phyloP scores from a whole-genome alignment of 2,797 vertebrate species.

The Syncerus caffer region DNA sequence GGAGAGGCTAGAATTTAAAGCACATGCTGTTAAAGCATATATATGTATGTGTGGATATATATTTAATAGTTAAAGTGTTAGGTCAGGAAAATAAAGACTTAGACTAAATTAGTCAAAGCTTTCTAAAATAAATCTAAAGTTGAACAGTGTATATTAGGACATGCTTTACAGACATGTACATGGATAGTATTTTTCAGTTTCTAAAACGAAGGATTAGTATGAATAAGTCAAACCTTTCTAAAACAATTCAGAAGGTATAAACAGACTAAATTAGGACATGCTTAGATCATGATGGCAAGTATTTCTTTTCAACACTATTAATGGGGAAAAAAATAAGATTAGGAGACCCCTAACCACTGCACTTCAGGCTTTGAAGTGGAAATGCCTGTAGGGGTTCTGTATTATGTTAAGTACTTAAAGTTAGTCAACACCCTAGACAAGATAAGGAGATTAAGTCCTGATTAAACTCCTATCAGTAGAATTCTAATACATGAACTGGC shows the following conservation, averaged over 20 bases:
- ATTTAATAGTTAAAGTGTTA: background rate
- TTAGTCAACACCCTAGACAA: conserved; percentile 84
- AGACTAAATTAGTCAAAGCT: background rate
- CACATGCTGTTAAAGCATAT: background rate
- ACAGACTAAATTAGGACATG: conserved; percentile 40
- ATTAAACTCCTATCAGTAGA: conserved; percentile 89
- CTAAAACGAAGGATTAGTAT: conserved; percentile 17
- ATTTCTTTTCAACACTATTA: conserved; percentile 80
- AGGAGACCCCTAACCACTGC: conserved; percentile 68
- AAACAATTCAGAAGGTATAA: conserved; percentile 11
- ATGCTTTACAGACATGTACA: background rate
- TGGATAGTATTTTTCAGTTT: background rate
- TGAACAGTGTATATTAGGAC: conserved; percentile 3
- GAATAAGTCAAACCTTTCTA: conserved; percentile 17
- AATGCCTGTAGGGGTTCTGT: conserved; percentile 82
- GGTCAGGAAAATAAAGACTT: conserved; percentile 1
- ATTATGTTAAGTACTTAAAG: conserved; percentile 84
- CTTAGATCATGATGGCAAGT: conserved; percentile 52
- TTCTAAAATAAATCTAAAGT: background rate
- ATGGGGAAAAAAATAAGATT: conserved; percentile 58
- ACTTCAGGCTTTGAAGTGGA: conserved; percentile 83
- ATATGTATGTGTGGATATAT: background rate
- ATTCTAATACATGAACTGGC: conserved; percentile 85
- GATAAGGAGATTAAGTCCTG: conserved; percentile 89
- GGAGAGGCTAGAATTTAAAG: background rate